A percentile compares a stretch with the other conserved stretches of the same genome.
These are phyloP conservation scores for Platyrinchus mystaceus DNA, from an alignment of 2,797 vertebrate genomes.

Conservation along the genomic window DNA sequence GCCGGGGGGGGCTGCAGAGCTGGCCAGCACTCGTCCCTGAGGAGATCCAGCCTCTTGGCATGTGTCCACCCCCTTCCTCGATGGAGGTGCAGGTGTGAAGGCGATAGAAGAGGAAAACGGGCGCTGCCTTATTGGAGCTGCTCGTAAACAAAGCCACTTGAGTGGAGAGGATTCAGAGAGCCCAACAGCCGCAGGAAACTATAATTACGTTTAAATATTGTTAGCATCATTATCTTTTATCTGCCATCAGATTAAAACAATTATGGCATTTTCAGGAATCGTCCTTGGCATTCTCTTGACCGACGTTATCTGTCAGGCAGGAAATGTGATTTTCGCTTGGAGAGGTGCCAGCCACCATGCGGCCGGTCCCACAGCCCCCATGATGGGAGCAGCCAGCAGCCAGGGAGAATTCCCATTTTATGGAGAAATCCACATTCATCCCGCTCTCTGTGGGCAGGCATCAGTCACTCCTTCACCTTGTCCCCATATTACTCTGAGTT, in stretches of 20 bases:
- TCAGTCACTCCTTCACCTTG: not conserved
- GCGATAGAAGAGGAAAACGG: not conserved
- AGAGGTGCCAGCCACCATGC: conserved; percentile 19
- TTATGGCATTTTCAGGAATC: conserved; percentile 71
- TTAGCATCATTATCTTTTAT: conserved; percentile 71
- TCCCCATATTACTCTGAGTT: not conserved
- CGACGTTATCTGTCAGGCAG: conserved; percentile 66
- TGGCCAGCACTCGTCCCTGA: rapidly evolving
- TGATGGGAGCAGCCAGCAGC: not conserved
- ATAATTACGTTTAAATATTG: conserved; percentile 71
- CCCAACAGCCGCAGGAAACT: conserved; percentile 69
- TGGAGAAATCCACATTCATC: not conserved
- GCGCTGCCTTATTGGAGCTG: not conserved
- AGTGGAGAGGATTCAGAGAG: conserved; percentile 68
- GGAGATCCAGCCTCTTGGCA: not conserved
- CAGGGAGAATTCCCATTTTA: not conserved
- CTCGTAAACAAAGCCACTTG: conserved; percentile 66
- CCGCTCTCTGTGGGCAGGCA: not conserved
- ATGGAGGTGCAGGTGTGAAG: conserved; percentile 51
- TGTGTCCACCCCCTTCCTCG: not conserved
- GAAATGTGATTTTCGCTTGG: conserved; percentile 63
- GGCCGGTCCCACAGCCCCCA: not conserved
- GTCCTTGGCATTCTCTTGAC: conserved; percentile 68
- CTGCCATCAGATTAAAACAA: conserved; percentile 71
- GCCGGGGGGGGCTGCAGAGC: not conserved